Evolutionary conservation across 2,113 vertebrate species (phyloP).

Genomic region (Nibea coibor): DNA sequence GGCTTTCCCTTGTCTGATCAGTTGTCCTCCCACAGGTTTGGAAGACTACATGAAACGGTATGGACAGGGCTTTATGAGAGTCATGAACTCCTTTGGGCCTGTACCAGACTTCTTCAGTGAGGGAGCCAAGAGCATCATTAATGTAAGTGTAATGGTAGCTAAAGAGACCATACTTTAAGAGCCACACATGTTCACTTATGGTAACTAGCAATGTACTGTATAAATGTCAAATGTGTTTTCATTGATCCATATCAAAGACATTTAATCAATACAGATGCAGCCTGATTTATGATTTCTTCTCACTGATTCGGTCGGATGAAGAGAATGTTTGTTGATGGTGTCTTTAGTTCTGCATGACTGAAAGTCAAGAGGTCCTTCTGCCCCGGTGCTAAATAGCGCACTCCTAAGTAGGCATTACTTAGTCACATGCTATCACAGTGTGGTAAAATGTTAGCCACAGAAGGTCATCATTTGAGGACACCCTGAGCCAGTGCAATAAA

Average conservation of each 20-base stretch:
- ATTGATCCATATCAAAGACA: slow-evolving; percentile 1
- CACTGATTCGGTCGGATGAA: not conserved
- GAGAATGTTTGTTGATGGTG: not conserved
- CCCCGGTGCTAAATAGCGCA: not conserved
- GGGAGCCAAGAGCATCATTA: slow-evolving; percentile 81
- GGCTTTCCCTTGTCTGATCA: not conserved
- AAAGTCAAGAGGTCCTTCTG: slow-evolving; percentile 27
- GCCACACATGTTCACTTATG: not conserved
- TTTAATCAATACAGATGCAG: not conserved
- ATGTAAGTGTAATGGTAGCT: slow-evolving; percentile 79
- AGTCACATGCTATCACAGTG: slow-evolving; percentile 54
- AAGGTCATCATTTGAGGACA: slow-evolving; percentile 36
- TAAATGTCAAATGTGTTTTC: not conserved
- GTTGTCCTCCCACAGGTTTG: slow-evolving; percentile 83
- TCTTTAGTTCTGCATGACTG: slow-evolving; percentile 40
- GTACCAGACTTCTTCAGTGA: slow-evolving; percentile 89
- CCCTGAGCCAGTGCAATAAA: slow-evolving; percentile 37
- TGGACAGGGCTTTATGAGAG: slow-evolving; percentile 84
- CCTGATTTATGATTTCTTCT: not conserved
- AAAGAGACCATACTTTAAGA: not conserved
- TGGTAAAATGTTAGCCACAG: slow-evolving; percentile 39
- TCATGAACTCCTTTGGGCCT: slow-evolving; percentile 90
- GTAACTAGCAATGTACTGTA: not conserved
- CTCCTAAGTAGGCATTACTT: not conserved
- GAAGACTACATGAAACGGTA: slow-evolving; percentile 91